Evolutionary conservation across 2,113 vertebrate species (phyloP).

Genomic region (Sorex fumeus): DNA sequence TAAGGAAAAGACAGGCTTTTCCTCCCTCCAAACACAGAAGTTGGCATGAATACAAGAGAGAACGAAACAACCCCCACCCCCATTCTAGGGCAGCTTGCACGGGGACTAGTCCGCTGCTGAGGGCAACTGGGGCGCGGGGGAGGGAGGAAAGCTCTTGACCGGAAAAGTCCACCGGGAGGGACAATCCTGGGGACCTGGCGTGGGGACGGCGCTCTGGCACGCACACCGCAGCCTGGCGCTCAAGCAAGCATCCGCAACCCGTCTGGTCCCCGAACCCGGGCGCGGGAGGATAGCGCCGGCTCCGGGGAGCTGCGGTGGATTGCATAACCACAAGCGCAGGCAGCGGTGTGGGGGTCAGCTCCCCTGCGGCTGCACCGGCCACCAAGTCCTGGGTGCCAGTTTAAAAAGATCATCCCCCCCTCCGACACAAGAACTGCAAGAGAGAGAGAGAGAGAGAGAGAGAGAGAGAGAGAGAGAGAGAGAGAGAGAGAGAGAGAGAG

Average conservation of each 20-base stretch:
- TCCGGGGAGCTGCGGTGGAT: conserved; percentile 53
- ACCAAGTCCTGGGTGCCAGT: neutral
- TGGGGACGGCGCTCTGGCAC: neutral
- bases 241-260: conserved; percentile 21
- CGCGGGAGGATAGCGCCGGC: neutral
- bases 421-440: too few relatives aligned
- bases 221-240: neutral
- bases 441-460: neutral
- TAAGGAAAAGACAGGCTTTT: neutral
- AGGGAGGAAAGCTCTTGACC: too few relatives aligned
- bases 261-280: neutral
- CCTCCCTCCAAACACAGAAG: neutral
- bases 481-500: too few relatives aligned
- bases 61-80: neutral
- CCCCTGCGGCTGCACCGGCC: neutral
- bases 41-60: neutral
- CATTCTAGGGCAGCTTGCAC: neutral
- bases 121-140: neutral
- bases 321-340: conserved; percentile 54
- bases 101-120: too few relatives aligned
- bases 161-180: neutral
- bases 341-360: neutral
- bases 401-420: neutral
- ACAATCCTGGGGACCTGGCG: too few relatives aligned
- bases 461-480: too few relatives aligned